phyloP scores from a whole-genome alignment of 2,888 invertebrate species.

The Phengaris arion region DNA sequence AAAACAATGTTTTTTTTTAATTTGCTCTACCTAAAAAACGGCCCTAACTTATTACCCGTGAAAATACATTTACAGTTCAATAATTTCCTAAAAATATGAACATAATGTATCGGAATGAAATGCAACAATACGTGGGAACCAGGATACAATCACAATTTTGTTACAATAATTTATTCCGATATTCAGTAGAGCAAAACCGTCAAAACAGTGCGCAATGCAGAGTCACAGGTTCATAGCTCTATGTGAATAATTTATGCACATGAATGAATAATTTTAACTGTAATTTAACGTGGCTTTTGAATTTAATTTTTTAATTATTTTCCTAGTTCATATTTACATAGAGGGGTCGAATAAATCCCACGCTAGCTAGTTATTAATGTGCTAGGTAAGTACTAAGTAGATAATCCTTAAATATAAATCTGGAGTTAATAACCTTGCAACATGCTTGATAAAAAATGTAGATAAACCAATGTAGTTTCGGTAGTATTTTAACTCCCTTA shows the following conservation, averaged over 20 bases:
- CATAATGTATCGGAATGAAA: slow-evolving; percentile 22
- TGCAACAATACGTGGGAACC: slow-evolving; percentile 37
- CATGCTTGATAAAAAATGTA: too few relatives aligned
- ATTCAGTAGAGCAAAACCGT: slow-evolving; percentile 65
- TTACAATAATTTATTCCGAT: slow-evolving; percentile 59
- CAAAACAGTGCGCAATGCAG: slow-evolving; percentile 48
- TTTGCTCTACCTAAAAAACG: not conserved
- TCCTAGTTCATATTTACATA: not conserved
- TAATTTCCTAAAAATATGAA: not conserved
- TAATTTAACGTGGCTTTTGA: not conserved
- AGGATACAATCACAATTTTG: slow-evolving; percentile 35
- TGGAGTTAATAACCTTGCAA: not conserved
- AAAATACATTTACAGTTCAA: not conserved
- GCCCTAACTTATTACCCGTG: not conserved
- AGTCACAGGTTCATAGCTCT: not conserved
- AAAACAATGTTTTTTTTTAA: too few relatives aligned
- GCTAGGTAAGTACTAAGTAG: not conserved
- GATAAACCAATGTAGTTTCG: too few relatives aligned
- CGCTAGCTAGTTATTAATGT: not conserved
- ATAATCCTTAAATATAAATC: not conserved
- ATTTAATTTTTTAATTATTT: not conserved
- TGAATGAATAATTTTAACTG: slow-evolving; percentile 10
- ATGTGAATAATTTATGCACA: not conserved
- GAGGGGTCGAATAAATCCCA: slow-evolving; percentile 19
- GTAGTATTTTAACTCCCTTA: too few relatives aligned